Base-by-base conservation (phyloP, 2,888 invertebrate species). In the Nephrotoma flavescens region DNA sequence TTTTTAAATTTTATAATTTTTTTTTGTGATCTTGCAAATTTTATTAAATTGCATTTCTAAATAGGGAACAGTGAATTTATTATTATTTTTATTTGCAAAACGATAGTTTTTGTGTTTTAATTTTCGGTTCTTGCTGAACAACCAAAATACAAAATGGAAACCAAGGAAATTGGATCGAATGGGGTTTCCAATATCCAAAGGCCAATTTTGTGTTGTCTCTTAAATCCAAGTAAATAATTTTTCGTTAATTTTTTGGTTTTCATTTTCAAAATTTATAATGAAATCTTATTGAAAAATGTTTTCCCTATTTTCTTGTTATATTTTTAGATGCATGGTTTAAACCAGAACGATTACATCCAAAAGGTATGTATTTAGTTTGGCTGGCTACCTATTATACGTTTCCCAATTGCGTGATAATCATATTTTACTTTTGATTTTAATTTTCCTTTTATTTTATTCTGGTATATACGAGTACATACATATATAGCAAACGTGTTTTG, bases 271-370 rank as follows among this genome's bases (percentile, higher is more conserved):
- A 44, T 85, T 9, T 44, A 45, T 19, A 85, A 85, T 31, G 19
- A 44, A 15, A 83, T 41, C 9, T 84, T 42, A 84, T 84, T 42
- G 41, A 41, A 42, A 84, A n/a, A 42, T 86, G 41, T 86, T 52
- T 83, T 87, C 86, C 52, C 87, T 44, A 19, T 86, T 71, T 85
- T 15, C 41, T n/a, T 52, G 57, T 42, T 86, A 83, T 45, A 41
- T 86, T 87, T 86, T 86, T 87, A 97, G 97, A 96, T 95, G 96
- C 96, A 93, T 97, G 97, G 97, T 97, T 97, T 94, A 96, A 96
- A 92, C 97, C 97, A 91, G 96, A 96, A 93, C 95, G 96, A 93
- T 95, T 97, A 93, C 96, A 97, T 93, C 97, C 97, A 89, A 95
- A 94, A 95, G 97, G 97, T 97, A 95, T 96, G 96, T 93, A 45